Evolutionary conservation across 1,140 invertebrate species (phyloP).

Genomic region (Lasioglossum baleicum): DNA sequence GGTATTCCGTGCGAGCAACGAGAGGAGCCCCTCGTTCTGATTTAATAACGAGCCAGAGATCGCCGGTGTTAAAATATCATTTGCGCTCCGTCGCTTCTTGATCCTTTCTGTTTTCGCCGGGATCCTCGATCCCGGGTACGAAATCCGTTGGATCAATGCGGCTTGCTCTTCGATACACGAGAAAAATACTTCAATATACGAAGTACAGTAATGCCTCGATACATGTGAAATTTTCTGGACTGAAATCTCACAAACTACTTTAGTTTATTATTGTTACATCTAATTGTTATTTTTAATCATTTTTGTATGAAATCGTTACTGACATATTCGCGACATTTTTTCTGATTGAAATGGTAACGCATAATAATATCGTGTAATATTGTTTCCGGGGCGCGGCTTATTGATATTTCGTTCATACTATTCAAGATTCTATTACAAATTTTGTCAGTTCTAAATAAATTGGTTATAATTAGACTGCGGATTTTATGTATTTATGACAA

Average conservation of each 20-base stretch:
- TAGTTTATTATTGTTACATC: too few relatives aligned
- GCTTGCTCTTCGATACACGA: neutral
- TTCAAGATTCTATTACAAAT: too few relatives aligned
- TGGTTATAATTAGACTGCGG: too few relatives aligned
- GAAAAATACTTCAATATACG: neutral
- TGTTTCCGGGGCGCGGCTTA: slow-evolving; percentile 34
- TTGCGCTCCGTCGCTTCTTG: slow-evolving; percentile 6
- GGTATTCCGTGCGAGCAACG: slow-evolving; percentile 25
- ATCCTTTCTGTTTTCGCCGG: slow-evolving; percentile 24
- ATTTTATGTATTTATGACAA: too few relatives aligned
- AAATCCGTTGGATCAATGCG: slow-evolving; percentile 7
- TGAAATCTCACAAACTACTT: too few relatives aligned
- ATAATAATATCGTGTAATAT: slow-evolving; percentile 18
- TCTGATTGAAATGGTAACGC: neutral
- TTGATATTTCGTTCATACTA: slow-evolving; percentile 17
- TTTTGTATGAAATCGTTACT: too few relatives aligned
- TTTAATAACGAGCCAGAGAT: slow-evolving; percentile 43
- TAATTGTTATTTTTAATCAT: too few relatives aligned
- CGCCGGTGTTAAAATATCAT: slow-evolving; percentile 41
- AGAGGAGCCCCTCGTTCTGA: neutral
- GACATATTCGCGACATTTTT: too few relatives aligned
- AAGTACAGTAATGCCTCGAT: too few relatives aligned
- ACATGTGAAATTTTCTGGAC: too few relatives aligned
- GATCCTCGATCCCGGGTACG: slow-evolving; percentile 16
- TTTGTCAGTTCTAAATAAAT: too few relatives aligned